phyloP scores from a whole-genome alignment of 2,797 vertebrate species.

The Rhabdophis nuchalis region DNA sequence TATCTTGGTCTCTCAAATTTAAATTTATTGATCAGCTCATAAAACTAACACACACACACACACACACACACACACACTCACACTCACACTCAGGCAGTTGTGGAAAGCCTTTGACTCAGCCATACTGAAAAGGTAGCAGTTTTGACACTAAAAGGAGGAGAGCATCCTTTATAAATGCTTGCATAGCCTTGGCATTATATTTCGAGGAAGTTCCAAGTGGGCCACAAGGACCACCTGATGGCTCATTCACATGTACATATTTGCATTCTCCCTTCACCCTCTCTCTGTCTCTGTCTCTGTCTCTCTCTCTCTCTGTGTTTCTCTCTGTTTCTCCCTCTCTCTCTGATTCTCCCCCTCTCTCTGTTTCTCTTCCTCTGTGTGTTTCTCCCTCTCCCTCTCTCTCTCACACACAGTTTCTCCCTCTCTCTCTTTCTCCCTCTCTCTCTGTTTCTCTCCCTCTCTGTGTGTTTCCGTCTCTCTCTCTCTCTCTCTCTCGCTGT shows the following conservation, averaged over 20 bases:
- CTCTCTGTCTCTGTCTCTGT: too few relatives aligned
- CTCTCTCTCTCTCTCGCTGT: too few relatives aligned
- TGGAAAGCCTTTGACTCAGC: background rate
- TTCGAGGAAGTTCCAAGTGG: background rate
- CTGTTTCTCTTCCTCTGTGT: background rate
- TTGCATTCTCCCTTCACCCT: background rate
- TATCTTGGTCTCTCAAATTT: too few relatives aligned
- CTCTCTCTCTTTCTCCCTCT: rapidly evolving
- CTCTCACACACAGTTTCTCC: too few relatives aligned
- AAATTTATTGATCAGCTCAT: too few relatives aligned
- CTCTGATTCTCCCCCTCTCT: background rate
- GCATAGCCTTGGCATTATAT: background rate
- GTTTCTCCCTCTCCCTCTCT: too few relatives aligned
- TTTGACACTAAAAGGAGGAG: background rate
- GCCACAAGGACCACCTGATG: background rate
- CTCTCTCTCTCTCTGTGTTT: too few relatives aligned
- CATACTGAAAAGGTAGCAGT: background rate
- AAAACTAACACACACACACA: too few relatives aligned
- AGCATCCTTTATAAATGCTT: background rate
- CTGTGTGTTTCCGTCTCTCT: too few relatives aligned
- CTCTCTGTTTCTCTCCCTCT: too few relatives aligned
- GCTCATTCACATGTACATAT: background rate
- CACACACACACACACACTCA: too few relatives aligned
- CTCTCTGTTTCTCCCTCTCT: background rate
- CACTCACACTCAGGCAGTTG: background rate